Evolutionary conservation across 2,113 vertebrate genomes (phyloP).

Genomic region (Onychorhynchus coronatus): DNA sequence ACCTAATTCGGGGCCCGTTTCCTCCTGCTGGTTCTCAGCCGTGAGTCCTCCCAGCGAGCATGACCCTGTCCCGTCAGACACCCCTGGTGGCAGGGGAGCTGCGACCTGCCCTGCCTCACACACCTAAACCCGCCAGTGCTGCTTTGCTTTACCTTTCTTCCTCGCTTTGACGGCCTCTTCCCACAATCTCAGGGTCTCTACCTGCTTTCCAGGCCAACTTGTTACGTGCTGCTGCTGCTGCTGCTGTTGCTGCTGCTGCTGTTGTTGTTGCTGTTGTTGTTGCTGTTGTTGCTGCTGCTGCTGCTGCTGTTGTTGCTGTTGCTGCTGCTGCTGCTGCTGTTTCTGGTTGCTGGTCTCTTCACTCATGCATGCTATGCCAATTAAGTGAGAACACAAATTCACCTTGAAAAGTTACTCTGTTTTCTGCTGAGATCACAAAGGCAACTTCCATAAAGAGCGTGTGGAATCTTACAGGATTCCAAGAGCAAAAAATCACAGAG

Average conservation of each 20-base stretch:
- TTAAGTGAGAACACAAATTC: slow-evolving; percentile 68
- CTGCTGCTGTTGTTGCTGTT: slow-evolving; percentile 35
- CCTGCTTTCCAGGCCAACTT: slow-evolving; percentile 82
- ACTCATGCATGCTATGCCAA: slow-evolving; percentile 79
- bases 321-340: slow-evolving; percentile 73
- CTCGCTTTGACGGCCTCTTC: slow-evolving; percentile 82
- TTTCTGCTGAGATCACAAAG: slow-evolving; percentile 45
- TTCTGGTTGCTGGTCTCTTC: slow-evolving; percentile 82
- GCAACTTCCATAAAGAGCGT: neutral
- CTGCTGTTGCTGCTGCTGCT: slow-evolving; percentile 36
- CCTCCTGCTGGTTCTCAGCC: neutral
- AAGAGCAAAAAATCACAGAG: neutral
- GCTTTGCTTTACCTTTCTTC: slow-evolving; percentile 78
- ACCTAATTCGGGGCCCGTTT: neutral
- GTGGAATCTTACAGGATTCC: slow-evolving; percentile 35
- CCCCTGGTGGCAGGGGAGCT: neutral
- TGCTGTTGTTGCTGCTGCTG: slow-evolving; percentile 62
- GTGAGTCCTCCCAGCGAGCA: neutral
- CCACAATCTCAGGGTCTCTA: slow-evolving; percentile 81
- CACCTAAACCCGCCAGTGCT: fast-evolving
- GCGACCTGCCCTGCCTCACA: neutral
- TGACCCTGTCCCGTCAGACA: neutral
- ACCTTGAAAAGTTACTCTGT: slow-evolving; percentile 49
- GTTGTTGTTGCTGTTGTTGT: slow-evolving; percentile 49
- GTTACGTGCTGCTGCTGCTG: slow-evolving; percentile 76